Conservation (phyloP, 2,113 vertebrate species). For the Chionis minor region DNA sequence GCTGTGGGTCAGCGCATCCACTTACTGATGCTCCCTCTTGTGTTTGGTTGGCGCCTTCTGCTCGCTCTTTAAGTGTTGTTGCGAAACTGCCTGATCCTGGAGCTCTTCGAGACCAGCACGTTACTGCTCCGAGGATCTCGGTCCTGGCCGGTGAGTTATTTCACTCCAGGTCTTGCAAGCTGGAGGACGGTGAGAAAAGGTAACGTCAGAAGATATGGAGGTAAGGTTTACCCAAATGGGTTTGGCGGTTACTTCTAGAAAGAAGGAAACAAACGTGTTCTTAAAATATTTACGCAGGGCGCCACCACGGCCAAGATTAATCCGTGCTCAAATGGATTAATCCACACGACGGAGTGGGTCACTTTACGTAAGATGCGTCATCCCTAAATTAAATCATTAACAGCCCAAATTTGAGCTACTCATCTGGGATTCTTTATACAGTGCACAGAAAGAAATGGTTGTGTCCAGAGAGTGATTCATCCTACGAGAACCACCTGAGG, state of each 20-base stretch:
- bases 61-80: constrained; percentile 71
- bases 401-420: background rate
- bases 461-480: background rate
- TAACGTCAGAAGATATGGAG: rapidly evolving
- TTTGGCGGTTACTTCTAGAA: background rate
- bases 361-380: background rate
- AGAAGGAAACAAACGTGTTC: background rate
- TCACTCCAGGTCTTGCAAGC: background rate
- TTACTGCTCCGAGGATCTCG: constrained; percentile 80
- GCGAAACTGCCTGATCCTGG: constrained; percentile 68
- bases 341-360: background rate
- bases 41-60: constrained; percentile 67
- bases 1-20: constrained; percentile 81
- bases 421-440: background rate
- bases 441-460: background rate
- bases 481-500: background rate
- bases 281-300: background rate
- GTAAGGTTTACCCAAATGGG: background rate
- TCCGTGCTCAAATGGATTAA: background rate
- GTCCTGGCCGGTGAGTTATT: constrained; percentile 80
- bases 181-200: background rate
- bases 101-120: constrained; percentile 69
- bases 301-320: background rate
- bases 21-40: constrained; percentile 70
- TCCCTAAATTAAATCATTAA: background rate